These are phyloP conservation scores for Acrobasis suavella DNA, from an alignment of 2,888 invertebrate species.

Conservation along the genomic window DNA sequence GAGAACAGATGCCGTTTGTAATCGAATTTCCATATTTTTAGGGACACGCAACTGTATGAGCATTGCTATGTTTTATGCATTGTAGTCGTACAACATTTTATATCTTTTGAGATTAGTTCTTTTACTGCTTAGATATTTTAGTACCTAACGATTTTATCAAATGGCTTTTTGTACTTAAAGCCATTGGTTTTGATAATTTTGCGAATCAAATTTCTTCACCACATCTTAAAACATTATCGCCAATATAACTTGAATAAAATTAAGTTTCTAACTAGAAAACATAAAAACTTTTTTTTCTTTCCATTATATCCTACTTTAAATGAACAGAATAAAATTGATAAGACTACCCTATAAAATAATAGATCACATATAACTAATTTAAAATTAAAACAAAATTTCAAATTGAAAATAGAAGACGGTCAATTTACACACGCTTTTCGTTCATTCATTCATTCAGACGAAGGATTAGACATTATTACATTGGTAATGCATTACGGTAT, in stretches of 20 bases:
- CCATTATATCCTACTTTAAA: too few relatives aligned
- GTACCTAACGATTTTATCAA: not conserved
- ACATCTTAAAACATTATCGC: too few relatives aligned
- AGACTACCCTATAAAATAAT: too few relatives aligned
- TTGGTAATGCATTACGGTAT: constrained; percentile 56
- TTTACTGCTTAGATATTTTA: not conserved
- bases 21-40: constrained; percentile 18
- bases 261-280: too few relatives aligned
- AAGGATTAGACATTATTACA: constrained; percentile 54
- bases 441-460: constrained; percentile 43
- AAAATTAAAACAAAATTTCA: not conserved
- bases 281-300: too few relatives aligned
- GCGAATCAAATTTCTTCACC: too few relatives aligned
- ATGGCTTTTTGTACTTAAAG: not conserved
- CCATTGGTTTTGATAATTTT: too few relatives aligned
- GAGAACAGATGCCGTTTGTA: constrained; percentile 5
- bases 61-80: constrained; percentile 3
- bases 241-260: too few relatives aligned
- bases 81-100: not conserved
- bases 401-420: constrained; percentile 21
- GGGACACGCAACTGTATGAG: constrained; percentile 2
- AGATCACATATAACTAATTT: too few relatives aligned
- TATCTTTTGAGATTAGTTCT: not conserved
- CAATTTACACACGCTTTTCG: constrained; percentile 20
- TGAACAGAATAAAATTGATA: too few relatives aligned